These are phyloP conservation scores for Propsilocerus akamusi DNA, from an alignment of 1,140 invertebrate genomes.

Conservation along the genomic window DNA sequence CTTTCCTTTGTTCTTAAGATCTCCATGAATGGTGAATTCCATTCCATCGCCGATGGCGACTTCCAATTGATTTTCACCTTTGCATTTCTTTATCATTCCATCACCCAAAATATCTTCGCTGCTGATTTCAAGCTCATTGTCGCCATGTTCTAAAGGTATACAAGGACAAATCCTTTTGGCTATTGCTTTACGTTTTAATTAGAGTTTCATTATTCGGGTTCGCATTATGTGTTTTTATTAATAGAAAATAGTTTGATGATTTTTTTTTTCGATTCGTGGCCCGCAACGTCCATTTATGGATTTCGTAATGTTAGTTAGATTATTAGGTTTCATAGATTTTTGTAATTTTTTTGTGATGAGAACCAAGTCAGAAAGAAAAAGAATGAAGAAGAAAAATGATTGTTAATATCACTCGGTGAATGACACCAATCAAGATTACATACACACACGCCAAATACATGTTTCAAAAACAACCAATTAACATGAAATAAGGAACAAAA, in stretches of 20 bases:
- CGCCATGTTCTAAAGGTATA: constrained; percentile 39
- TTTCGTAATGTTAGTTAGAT: not conserved
- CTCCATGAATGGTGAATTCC: constrained; percentile 78
- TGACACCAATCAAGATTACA: too few species aligned
- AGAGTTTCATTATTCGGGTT: constrained; percentile 2
- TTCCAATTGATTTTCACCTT: constrained; percentile 72
- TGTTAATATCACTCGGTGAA: too few species aligned
- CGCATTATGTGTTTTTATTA: constrained; percentile 2
- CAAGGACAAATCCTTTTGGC: constrained; percentile 31
- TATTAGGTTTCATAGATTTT: not conserved
- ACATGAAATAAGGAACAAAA: too few species aligned
- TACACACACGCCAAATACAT: too few species aligned
- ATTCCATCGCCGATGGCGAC: constrained; percentile 78
- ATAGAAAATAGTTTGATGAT: not conserved
- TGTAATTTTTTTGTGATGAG: not conserved
- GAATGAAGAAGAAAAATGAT: constrained; percentile 3
- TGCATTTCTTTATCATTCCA: constrained; percentile 65
- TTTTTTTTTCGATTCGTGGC: not conserved
- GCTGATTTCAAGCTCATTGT: constrained; percentile 40
- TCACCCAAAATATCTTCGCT: constrained; percentile 63
- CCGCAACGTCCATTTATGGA: not conserved
- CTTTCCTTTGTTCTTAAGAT: constrained; percentile 44
- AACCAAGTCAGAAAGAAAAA: constrained; percentile 1
- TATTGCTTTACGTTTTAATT: constrained; percentile 20
- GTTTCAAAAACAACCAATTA: too few species aligned